Evolutionary conservation across 2,888 invertebrate genomes (phyloP), one percentile per base, ranked within the genome.

Genomic region (Gastracanthus pulcherrimus): DNA sequence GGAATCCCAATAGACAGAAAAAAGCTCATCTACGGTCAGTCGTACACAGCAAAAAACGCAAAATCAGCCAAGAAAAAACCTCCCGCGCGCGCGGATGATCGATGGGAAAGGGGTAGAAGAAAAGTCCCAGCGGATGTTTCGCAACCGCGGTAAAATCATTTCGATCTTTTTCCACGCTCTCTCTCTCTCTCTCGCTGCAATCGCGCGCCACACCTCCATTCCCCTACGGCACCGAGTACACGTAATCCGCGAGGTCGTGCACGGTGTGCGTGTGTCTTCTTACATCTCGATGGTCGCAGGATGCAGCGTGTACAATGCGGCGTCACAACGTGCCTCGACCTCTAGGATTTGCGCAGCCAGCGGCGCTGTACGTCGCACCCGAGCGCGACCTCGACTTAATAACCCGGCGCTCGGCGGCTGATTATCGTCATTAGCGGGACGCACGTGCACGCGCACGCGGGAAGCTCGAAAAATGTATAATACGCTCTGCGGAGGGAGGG

Each of bases 341-440:
- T n/a, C n/a, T n/a, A n/a, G n/a, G n/a, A n/a, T n/a, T n/a, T n/a
- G n/a, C n/a, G n/a, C n/a, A n/a, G n/a, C n/a, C n/a, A n/a, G n/a
- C n/a, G n/a, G n/a, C n/a, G n/a, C 13, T 26, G 19, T 6, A 34
- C 7, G n/a, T 11, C 29, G 31, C 31, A 34, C 2, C 16, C 31
- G 7, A 19, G 31, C 60, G 13, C 55, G 71, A 72, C 71, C 71
- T 72, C 60, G 58, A 58, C 60, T 58, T 58, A 58, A 60, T 41
- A 71, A 74, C 41, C 41, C 13, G 41, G 13, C 7, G 66, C 41
- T 23, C 13, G 41, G 13, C 7, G 66, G 29, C 36, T 66, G 55
- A 66, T 66, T 55, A 66, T 36, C 64, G 34, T 75, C 75, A 51
- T 75, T 66, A 64, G 66, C 34, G 51, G 9, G 2, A 9, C 26